Base-by-base conservation (phyloP, 2,888 invertebrate genomes). In the Drosophila affinis region DNA sequence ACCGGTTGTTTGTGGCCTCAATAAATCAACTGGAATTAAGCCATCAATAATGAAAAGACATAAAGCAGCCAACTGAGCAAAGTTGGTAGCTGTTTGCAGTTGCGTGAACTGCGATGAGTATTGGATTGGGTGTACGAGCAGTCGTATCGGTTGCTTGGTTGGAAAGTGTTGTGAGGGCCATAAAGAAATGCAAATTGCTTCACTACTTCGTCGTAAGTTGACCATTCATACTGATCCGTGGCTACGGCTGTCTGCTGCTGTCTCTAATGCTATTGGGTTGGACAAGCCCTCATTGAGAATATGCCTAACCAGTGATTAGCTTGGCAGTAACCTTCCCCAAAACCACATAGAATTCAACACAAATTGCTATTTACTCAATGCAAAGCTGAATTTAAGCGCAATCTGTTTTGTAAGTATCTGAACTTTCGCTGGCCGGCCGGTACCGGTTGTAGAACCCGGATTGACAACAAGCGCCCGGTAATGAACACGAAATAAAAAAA, bases 21-120 rank as follows among this genome's bases (percentile, higher is more conserved):
- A 89, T 89, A 89, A 87, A 89, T 89, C 90, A 89, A 81, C 77
- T 57, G 79, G 88, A 89, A 89, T 90, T 89, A 88, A 89, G 89
- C 81, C 89, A 90, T 89, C 90, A 89, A 89, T 89, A 90, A 89
- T 85, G 77, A 67, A 77, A 85, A 79, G 82, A 79, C 85, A 83
- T 84, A 77, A 81, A 72, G 72, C 81, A 76, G 81, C 44, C 84
- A 69, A 69, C 64, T 64, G 72, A 58, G 81, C 67, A 63, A 57
- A 67, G 56, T 73, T 67, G 67, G 60, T 53, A 55, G 56, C 53
- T 51, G 58, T 47, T 63, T 53, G 55, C 55, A 39, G 24, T 46
- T 55, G 67, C 56, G 65, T 67, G 49, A 49, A 60, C 59, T n/a
- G 48, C 17, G 27, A 34, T 14, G 34, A 12, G 34, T 5, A 14